phyloP scores from a whole-genome alignment of 2,113 vertebrate species.

The Pomatostomus ruficeps region DNA sequence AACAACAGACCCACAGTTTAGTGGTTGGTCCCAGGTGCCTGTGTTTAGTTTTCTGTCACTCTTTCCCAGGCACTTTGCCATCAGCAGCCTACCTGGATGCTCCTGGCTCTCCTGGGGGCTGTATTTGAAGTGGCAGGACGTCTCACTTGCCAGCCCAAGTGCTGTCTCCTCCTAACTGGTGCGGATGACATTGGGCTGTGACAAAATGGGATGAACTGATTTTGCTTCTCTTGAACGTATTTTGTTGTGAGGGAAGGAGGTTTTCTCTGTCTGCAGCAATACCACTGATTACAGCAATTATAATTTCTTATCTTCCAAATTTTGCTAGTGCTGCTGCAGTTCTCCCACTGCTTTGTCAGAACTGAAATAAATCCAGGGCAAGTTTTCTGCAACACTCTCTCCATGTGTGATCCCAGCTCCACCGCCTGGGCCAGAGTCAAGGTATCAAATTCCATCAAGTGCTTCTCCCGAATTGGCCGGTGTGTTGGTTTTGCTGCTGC shows the following conservation, averaged over 20 bases:
- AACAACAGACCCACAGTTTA: not conserved
- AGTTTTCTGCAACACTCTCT: not conserved
- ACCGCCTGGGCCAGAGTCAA: not conserved
- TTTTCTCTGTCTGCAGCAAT: not conserved
- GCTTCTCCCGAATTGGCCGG: not conserved
- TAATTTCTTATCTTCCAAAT: not conserved
- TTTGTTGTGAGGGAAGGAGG: not conserved
- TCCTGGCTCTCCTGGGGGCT: not conserved
- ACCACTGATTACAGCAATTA: not conserved
- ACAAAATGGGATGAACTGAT: not conserved
- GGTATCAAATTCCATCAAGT: not conserved
- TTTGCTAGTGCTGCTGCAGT: not conserved
- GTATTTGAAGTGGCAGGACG: not conserved
- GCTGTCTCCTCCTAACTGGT: not conserved
- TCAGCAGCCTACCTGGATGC: slow-evolving; percentile 28
- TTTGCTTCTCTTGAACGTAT: not conserved
- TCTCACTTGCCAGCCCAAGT: not conserved
- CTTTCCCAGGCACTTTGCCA: not conserved
- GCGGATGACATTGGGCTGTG: not conserved
- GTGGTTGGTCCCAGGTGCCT: not conserved
- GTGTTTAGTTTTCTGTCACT: not conserved
- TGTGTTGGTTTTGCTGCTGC: too few species aligned
- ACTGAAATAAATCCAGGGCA: not conserved
- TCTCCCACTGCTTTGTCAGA: not conserved
- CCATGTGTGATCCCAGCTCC: slow-evolving; percentile 19